Evolutionary conservation across 30 jellyfish, hydroid and myxozoan genomes (phyloP).

Genomic region (Pelagia noctiluca): DNA sequence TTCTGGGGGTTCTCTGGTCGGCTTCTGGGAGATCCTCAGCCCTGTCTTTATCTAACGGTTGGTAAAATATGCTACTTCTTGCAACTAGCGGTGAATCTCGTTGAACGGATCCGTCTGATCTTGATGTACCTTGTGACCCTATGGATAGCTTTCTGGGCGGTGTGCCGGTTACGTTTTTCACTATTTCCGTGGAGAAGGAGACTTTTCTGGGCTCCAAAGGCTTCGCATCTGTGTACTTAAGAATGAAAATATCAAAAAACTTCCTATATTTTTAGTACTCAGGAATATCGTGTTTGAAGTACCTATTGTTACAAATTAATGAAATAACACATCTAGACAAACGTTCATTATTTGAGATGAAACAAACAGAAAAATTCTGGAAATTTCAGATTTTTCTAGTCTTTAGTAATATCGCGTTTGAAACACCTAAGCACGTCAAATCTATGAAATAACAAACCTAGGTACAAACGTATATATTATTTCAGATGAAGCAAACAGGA

Average conservation of each 20-base stretch:
- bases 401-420: too few relatives aligned
- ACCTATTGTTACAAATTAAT: too few relatives aligned
- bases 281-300: too few relatives aligned
- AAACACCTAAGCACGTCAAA: too few relatives aligned
- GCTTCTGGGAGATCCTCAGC: constrained; percentile 70
- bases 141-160: background rate
- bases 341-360: background rate
- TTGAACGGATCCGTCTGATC: constrained; percentile 25
- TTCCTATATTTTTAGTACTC: too few relatives aligned
- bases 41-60: constrained; percentile 38
- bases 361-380: background rate
- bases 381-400: background rate
- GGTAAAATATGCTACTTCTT: constrained; percentile 42
- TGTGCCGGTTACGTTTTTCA: background rate
- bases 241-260: background rate
- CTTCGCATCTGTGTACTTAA: constrained; percentile 65
- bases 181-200: constrained; percentile 28
- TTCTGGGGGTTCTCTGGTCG: constrained; percentile 53
- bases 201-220: constrained; percentile 38
- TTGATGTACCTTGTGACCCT: constrained; percentile 54
- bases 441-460: background rate
- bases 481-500: too few relatives aligned
- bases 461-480: background rate
- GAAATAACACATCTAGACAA: background rate
- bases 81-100: constrained; percentile 49